Percentiles rank a stretch among this genome's conserved stretches.
Evolutionary conservation across 2,888 invertebrate species (phyloP).

Genomic region (Panzeria rudis): DNA sequence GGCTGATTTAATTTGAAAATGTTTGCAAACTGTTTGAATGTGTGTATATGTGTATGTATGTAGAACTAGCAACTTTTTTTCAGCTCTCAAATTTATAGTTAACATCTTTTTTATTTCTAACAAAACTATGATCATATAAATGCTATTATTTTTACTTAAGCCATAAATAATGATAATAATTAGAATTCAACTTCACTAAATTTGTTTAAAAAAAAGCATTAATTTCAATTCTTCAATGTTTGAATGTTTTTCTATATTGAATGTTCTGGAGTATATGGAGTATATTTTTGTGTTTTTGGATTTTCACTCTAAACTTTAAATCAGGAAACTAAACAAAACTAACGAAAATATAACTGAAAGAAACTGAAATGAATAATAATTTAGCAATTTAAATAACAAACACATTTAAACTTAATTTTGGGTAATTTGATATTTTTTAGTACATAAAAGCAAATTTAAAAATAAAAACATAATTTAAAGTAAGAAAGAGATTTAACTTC

Average conservation of each 20-base stretch:
- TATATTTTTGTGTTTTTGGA: constrained; percentile 43
- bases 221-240: constrained; percentile 13
- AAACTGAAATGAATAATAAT: constrained; percentile 26
- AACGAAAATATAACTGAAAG: background rate
- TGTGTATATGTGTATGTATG: constrained; percentile 70
- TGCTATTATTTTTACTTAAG: constrained; percentile 17
- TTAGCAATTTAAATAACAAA: constrained; percentile 63
- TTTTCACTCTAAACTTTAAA: constrained; percentile 44
- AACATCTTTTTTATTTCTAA: constrained; percentile 35
- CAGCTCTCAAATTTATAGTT: background rate
- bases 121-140: constrained; percentile 39
- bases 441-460: constrained; percentile 50
- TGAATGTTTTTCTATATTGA: constrained; percentile 27
- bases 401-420: constrained; percentile 44
- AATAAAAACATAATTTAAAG: constrained; percentile 42
- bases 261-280: constrained; percentile 30
- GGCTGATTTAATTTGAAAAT: constrained; percentile 13
- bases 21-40: constrained; percentile 25
- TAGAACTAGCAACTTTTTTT: constrained; percentile 82
- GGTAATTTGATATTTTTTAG: background rate
- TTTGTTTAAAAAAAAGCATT: constrained; percentile 30
- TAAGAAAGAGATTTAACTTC: constrained; percentile 39
- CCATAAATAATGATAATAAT: constrained; percentile 15
- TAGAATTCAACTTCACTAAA: constrained; percentile 73
- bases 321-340: constrained; percentile 35